Evolutionary conservation across 2,113 vertebrate genomes (phyloP), one percentile per base, ranked within the genome.

Genomic region (Lynx canadensis): DNA sequence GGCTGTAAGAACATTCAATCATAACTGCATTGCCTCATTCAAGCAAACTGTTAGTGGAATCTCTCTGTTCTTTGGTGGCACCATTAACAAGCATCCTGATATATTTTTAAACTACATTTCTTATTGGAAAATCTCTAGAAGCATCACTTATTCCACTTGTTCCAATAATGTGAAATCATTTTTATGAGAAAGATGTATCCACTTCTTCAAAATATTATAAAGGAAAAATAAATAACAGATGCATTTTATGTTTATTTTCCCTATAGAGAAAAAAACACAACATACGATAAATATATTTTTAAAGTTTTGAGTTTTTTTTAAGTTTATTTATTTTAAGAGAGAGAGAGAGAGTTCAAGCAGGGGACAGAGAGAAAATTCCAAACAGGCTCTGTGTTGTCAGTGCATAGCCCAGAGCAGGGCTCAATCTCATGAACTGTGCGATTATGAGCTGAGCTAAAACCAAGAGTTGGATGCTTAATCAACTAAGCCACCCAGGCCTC

Each of bases 51-150:
- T 65, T 71, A 71, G 31, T 36, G 38, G 23, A 73, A 83, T 7
- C 45, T 82, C 50, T 91, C 16, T 91, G 6, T 83, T 94, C 76
- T 55, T 65, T 19, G 85, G 52, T 60, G 25, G 31, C 21, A 82
- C 10, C 13, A 66, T 83, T 91, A 80, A 29, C 36, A 94, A 83
- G 3, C 16, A 79, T 14, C 19, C 6, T 78, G 33, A 41, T 33
- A 15, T 29, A 38, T 38, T 19, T 48, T 84, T 73, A 60, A 95
- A 57, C 12, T 78, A 3, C 10, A n/a, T 57, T 60, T 97, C 69
- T 36, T 84, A 80, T n/a, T 96, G 63, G 38, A 83, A 95, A 87
- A 45, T 31, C 7, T 89, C 3, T 80, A 45, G 65, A 96, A 80
- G 19, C 33, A 89, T 71, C 8, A 36, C 29, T 29, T 45, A 48